A percentile compares a stretch with the other conserved stretches of the same genome.
Evolutionary conservation across 2,888 invertebrate species (phyloP).

Genomic region (Vanessa cardui): DNA sequence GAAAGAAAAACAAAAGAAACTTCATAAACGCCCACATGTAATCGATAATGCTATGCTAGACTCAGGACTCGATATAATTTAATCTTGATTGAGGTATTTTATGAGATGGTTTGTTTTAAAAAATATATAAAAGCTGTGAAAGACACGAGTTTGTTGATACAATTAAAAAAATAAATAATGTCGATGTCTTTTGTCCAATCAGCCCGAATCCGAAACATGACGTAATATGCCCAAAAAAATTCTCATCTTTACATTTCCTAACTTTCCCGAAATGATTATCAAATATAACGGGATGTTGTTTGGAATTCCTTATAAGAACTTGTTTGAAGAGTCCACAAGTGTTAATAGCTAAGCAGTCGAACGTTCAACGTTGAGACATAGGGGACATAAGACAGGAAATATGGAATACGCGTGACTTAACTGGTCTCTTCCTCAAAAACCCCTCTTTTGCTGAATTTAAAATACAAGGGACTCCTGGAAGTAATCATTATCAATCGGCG

Average conservation of each 20-base stretch:
- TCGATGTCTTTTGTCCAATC: no score
- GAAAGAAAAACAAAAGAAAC: slow-evolving; percentile 24
- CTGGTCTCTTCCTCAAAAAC: slow-evolving; percentile 72
- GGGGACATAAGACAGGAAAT: slow-evolving; percentile 71
- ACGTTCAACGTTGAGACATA: slow-evolving; percentile 40
- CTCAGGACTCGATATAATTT: neutral
- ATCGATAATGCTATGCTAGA: slow-evolving; percentile 14
- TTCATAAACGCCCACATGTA: slow-evolving; percentile 14
- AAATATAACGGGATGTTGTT: slow-evolving; percentile 34
- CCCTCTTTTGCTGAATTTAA: slow-evolving; percentile 55
- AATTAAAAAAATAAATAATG: no score
- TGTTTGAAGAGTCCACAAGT: slow-evolving; percentile 51
- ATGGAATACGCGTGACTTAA: slow-evolving; percentile 75
- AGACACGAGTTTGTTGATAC: no score
- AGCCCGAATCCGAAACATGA: no score
- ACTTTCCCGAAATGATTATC: slow-evolving; percentile 21
- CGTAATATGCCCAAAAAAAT: neutral
- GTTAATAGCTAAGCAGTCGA: slow-evolving; percentile 59
- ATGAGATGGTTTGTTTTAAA: neutral
- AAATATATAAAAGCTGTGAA: no score
- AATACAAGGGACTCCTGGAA: slow-evolving; percentile 49
- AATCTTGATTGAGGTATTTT: neutral
- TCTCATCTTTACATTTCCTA: slow-evolving; percentile 4
- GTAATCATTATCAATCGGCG: slow-evolving; percentile 31
- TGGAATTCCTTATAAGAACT: slow-evolving; percentile 42